Conservation (phyloP, 1,140 invertebrate genomes). For the Oreohelix idahoensis region DNA sequence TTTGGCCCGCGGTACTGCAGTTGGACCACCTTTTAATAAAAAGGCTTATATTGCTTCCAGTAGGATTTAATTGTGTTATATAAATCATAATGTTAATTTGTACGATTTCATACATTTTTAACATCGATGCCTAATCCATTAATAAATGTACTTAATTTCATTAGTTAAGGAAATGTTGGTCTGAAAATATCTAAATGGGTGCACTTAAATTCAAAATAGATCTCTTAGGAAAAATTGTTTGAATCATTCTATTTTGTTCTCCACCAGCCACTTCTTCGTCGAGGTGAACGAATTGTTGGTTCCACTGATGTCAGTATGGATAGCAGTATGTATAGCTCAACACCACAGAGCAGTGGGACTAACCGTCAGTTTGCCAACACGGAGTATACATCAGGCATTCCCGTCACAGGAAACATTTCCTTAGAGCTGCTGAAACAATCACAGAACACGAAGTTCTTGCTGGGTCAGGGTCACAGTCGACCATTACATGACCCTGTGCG, state of each 20-base stretch:
- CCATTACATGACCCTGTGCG: constrained; percentile 38
- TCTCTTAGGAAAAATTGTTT: too few relatives aligned
- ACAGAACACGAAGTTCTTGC: constrained; percentile 68
- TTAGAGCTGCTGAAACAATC: constrained; percentile 67
- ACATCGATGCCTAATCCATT: too few relatives aligned
- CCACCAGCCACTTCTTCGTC: constrained; percentile 31
- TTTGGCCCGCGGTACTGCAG: too few relatives aligned
- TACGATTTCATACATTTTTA: too few relatives aligned
- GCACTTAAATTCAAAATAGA: too few relatives aligned
- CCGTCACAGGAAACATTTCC: constrained; percentile 62
- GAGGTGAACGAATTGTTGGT: constrained; percentile 35
- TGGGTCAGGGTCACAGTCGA: constrained; percentile 55
- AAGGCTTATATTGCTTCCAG: too few relatives aligned
- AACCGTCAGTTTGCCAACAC: constrained; percentile 43
- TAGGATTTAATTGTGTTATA: too few relatives aligned
- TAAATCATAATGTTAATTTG: too few relatives aligned
- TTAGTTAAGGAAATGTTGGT: too few relatives aligned
- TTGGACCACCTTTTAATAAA: too few relatives aligned
- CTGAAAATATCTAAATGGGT: too few relatives aligned
- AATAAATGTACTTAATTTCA: too few relatives aligned
- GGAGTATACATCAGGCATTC: constrained; percentile 45
- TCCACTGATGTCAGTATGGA: constrained; percentile 43
- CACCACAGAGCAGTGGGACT: constrained; percentile 2
- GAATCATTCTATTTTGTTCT: neutral
- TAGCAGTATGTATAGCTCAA: constrained; percentile 46